Base-by-base conservation (phyloP, 2,113 vertebrate genomes). In the Spea multiplicata region DNA sequence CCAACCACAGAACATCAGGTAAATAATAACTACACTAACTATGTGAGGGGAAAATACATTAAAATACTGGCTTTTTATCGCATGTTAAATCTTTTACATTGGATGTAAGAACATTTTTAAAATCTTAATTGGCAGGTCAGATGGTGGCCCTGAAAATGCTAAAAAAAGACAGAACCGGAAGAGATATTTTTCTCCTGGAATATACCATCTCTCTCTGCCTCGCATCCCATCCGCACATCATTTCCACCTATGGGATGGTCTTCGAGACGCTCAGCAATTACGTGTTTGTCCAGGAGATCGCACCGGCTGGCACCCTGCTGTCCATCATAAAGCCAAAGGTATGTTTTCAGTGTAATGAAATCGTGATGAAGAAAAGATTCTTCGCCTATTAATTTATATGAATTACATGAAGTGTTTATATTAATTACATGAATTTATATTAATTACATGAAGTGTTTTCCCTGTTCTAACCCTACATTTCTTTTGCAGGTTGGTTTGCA, bases 101-200 rank as follows among this genome's bases (percentile, higher is more conserved):
- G 10, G 8, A 7, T 6, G 3, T n/a, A 13, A 6, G 5, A 49
- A 67, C 5, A 2, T n/a, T 4, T 13, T 47, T 47, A 3, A 14
- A 14, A 5, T 61, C 78, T 1, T 73, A 53, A 68, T 74, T 10
- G 48, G 3, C 84, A 95, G 96, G 96, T 47, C 96, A 95, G 0
- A 88, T 92, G 9, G 93, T 98, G 94, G 96, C 96, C 2, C 91
- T 98, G 84, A 98, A 98, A 82, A 91, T 96, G 75, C 91, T 98
- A 71, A 93, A 94, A 0, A 97, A 97, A 88, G 82, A 90, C 45
- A 94, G 93, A 0, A 98, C 96, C 0, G 92, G 94, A 82, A 90
- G 95, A 74, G 93, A 95, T 5, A 90, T 93, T 10, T 98, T 98
- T 86, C 88, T 98, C 66, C 88, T 95, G 1, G 96, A 98, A 81